Conservation (phyloP, 2,797 vertebrate genomes). For the Onychomys torridus region DNA sequence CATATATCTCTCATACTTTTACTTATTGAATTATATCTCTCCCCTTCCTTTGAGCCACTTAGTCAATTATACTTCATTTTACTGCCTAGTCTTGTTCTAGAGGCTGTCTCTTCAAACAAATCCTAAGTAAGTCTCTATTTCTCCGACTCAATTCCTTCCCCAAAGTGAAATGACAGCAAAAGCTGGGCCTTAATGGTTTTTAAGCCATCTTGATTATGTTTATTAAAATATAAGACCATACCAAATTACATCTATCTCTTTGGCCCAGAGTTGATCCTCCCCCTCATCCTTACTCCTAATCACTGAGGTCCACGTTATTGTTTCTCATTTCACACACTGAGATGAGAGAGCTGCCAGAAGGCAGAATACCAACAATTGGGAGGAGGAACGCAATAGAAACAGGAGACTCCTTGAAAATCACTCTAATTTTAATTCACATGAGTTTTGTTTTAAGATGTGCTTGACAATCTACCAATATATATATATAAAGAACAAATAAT, state of each 20-base stretch:
- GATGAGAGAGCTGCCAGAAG: not conserved
- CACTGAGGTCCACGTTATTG: not conserved
- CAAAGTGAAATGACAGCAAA: slow-evolving; percentile 11
- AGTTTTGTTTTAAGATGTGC: not conserved
- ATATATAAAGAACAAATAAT: not conserved
- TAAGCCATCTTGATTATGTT: slow-evolving; percentile 27
- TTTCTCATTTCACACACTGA: not conserved
- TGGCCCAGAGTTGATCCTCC: no score
- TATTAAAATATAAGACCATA: slow-evolving; percentile 42
- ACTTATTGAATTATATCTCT: slow-evolving; percentile 69
- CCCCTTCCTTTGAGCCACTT: slow-evolving; percentile 64
- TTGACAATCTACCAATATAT: not conserved
- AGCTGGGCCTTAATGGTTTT: not conserved
- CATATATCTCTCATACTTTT: slow-evolving; percentile 61
- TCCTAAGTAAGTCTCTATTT: slow-evolving; percentile 9
- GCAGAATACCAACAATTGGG: not conserved
- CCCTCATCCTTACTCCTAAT: not conserved
- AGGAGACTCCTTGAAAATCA: not conserved
- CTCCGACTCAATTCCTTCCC: not conserved
- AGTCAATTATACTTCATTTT: slow-evolving; percentile 71
- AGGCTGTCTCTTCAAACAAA: slow-evolving; percentile 41
- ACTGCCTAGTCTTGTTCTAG: slow-evolving; percentile 16
- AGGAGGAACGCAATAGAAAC: not conserved
- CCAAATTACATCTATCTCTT: not conserved
- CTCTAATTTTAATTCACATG: not conserved